A percentile compares a stretch with the other conserved stretches of the same genome.
Evolutionary conservation across 2,888 invertebrate species (phyloP).

Genomic region (Orchesella flavescens): DNA sequence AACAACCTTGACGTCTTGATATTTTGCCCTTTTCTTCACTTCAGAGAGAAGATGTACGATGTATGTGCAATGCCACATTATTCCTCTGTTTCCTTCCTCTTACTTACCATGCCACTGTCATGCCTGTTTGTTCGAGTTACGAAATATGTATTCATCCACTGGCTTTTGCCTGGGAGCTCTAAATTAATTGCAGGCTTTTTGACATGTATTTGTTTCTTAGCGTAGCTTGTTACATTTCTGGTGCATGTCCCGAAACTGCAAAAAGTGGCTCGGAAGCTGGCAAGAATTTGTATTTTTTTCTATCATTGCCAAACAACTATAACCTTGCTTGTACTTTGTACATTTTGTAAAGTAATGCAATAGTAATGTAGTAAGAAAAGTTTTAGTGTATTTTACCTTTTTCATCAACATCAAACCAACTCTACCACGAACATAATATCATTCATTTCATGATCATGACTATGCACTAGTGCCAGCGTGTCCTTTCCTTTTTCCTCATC

Average conservation of each 20-base stretch:
- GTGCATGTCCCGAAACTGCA: background rate
- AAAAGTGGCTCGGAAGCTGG: background rate
- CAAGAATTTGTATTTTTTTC: background rate
- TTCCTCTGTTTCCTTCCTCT: background rate
- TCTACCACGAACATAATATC: no score
- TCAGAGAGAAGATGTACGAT: background rate
- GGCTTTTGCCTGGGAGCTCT: slow-evolving; percentile 2
- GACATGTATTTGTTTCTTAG: background rate
- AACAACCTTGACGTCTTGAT: slow-evolving; percentile 29
- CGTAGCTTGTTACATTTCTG: background rate
- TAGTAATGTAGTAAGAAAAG: no score
- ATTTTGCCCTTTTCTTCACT: slow-evolving; percentile 28
- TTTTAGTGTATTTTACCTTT: no score
- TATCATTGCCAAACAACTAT: background rate
- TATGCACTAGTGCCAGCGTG: no score
- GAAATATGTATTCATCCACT: background rate
- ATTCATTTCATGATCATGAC: no score
- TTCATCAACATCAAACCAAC: no score
- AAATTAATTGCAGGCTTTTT: slow-evolving; percentile 7
- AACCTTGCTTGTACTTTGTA: no score
- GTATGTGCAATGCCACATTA: no score
- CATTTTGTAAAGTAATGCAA: no score
- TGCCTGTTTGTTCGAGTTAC: background rate
- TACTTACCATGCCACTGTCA: no score
- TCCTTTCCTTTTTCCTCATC: no score